phyloP scores from a whole-genome alignment of 1,140 invertebrate genomes.

The Xylocopa sonorina region DNA sequence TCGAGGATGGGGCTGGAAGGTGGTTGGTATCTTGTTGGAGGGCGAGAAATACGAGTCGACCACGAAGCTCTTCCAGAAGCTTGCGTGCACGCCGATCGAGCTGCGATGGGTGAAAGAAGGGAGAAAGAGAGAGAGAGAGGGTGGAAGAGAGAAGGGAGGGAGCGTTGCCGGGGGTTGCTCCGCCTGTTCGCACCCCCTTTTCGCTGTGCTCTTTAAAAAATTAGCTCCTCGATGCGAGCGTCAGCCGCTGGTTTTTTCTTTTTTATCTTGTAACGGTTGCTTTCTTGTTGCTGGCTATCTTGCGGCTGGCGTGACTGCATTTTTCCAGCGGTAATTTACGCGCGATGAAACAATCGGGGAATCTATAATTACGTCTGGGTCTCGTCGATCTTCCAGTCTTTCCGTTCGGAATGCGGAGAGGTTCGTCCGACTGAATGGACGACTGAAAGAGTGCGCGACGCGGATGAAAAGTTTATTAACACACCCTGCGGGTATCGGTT shows the following conservation, averaged over 20 bases:
- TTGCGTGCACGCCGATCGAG: constrained; percentile 65
- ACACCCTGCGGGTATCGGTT: too few relatives aligned
- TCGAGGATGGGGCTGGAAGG: constrained; percentile 64
- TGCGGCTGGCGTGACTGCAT: constrained; percentile 23
- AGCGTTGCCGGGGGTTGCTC: constrained; percentile 45
- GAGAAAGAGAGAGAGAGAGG: constrained; percentile 31
- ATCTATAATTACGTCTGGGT: neutral
- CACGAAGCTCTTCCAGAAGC: constrained; percentile 58
- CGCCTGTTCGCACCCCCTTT: constrained; percentile 64
- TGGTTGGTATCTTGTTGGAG: constrained; percentile 71
- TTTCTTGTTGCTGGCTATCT: neutral
- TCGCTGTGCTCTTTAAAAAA: constrained; percentile 68
- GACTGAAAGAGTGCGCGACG: too few relatives aligned
- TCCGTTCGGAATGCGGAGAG: neutral
- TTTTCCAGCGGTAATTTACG: constrained; percentile 26
- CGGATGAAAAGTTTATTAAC: too few relatives aligned
- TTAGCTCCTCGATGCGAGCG: constrained; percentile 58
- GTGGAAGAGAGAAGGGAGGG: neutral
- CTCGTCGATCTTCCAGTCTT: constrained; percentile 3
- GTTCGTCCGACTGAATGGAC: neutral
- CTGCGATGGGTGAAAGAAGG: too few relatives aligned
- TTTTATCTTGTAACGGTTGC: constrained; percentile 44
- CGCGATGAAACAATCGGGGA: constrained; percentile 36
- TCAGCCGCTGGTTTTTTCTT: neutral
- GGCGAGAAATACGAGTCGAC: constrained; percentile 69